Conservation (phyloP, 2,113 vertebrate species). For the Notothenia coriiceps region DNA sequence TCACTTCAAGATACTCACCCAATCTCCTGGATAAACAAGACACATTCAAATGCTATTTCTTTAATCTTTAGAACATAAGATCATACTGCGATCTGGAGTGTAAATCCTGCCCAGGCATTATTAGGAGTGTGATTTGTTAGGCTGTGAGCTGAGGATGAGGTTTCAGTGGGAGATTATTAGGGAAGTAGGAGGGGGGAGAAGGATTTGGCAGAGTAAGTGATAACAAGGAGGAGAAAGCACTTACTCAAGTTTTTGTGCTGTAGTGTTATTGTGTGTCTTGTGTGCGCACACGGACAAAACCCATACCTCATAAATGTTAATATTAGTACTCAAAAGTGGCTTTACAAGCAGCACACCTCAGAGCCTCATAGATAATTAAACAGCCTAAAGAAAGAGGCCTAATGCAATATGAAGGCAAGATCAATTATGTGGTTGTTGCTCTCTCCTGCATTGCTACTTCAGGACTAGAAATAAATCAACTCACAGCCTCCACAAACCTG, state of each 20-base stretch:
- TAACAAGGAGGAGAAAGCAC: background rate
- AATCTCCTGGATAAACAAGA: background rate
- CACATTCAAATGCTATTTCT: background rate
- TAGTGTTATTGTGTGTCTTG: background rate
- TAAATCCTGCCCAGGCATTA: slow-evolving; percentile 20
- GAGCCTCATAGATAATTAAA: slow-evolving; percentile 50
- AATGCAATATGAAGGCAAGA: slow-evolving; percentile 34
- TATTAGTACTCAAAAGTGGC: background rate
- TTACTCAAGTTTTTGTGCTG: slow-evolving; percentile 2
- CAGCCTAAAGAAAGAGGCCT: background rate
- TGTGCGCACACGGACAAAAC: background rate
- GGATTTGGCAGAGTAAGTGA: slow-evolving; percentile 26
- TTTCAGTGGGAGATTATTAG: slow-evolving; percentile 9
- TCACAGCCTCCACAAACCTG: background rate
- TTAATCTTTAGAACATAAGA: background rate
- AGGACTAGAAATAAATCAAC: slow-evolving; percentile 14
- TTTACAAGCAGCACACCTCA: slow-evolving; percentile 14
- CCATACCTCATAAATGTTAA: slow-evolving; percentile 14
- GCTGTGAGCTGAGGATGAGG: slow-evolving; percentile 29
- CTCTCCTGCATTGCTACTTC: background rate
- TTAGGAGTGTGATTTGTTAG: slow-evolving; percentile 28
- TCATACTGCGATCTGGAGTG: slow-evolving; percentile 5
- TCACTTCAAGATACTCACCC: background rate
- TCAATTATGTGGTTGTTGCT: slow-evolving; percentile 4
- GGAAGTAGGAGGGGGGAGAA: background rate